Evolutionary conservation across 2,797 vertebrate genomes (phyloP), one percentile per base, ranked within the genome.

Genomic region (Parauchenoglanis punctatus): DNA sequence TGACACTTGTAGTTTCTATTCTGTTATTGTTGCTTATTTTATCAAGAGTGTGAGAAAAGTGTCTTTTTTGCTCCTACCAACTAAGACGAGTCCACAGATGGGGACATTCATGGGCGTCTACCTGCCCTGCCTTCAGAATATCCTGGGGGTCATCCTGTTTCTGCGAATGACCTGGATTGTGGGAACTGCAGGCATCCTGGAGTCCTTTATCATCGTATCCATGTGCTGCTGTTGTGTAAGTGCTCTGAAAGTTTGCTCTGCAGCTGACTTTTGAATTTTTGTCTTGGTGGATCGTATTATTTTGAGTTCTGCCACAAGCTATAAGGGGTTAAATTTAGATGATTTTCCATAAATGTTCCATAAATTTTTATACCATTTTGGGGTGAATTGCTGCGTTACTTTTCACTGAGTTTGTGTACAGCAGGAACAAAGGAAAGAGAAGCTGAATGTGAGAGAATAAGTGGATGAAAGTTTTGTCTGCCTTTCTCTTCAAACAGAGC

Each of bases 41-140:
- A 75, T 72, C 23, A 65, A 35, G 15, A 15, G 61, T 59, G 2
- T 76, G 46, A 88, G 88, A 86, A 86, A 31, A 88, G 40, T 88
- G 35, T 59, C 3, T 78, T 40, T 75, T 85, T 0, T 68, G 61
- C 46, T 49, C 61, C 25, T 75, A 11, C 31, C 31, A 52, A 56
- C 52, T 90, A 49, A 81, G 0, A 90, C 98, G 97, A 96, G 96
- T 91, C 97, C 98, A 52, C 95, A 96, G 91, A 99, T 99, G 98
- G 98, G 98, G 86, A 99, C 98, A 70, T 98, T 98, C 93, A 98
- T 99, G 85, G 98, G 98, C 0, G 98, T 99, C 63, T 99, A 99
- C 95, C 96, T 99, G 88, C 98, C 98, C 20, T 99, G 98, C 89
- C 95, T 99, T 88, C 98, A 99, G 93, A 99, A 99, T 88, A 99